Conservation (phyloP, 1,140 invertebrate species). For the Archivesica marissinica region DNA sequence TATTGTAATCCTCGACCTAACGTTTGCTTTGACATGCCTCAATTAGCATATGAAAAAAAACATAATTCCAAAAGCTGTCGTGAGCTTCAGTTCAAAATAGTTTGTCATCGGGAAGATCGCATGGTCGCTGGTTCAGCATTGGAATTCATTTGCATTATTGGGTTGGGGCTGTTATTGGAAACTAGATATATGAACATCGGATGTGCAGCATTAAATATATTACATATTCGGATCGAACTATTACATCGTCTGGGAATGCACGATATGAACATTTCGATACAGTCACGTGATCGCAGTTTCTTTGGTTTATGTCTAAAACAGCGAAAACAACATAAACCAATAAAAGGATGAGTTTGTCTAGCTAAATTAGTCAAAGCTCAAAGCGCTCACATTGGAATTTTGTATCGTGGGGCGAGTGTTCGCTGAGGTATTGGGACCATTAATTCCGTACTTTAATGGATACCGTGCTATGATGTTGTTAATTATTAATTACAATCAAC, state of each 20-base stretch:
- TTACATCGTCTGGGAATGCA: constrained; percentile 30
- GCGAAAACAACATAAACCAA: constrained; percentile 34
- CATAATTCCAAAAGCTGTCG: background rate
- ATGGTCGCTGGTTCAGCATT: background rate
- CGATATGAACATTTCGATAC: constrained; percentile 27
- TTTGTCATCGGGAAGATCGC: background rate
- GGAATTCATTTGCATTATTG: constrained; percentile 20
- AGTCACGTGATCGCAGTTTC: constrained; percentile 41
- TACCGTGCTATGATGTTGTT: constrained; percentile 55
- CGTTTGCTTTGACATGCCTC: constrained; percentile 10
- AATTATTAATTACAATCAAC: constrained; percentile 61
- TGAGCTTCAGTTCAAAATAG: background rate
- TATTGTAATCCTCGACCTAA: no score
- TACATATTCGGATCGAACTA: constrained; percentile 40
- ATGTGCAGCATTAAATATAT: constrained; percentile 48
- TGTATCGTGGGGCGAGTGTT: background rate
- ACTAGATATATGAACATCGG: constrained; percentile 11
- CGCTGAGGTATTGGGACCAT: background rate
- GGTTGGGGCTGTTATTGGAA: constrained; percentile 12
- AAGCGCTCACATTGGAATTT: background rate
- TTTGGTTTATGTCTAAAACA: constrained; percentile 57
- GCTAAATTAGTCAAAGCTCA: constrained; percentile 28
- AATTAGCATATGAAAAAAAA: background rate
- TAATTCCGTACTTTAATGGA: constrained; percentile 47
- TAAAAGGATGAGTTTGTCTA: constrained; percentile 50